Conservation (phyloP, 2,797 vertebrate species). For the Protosalanx chinensis region DNA sequence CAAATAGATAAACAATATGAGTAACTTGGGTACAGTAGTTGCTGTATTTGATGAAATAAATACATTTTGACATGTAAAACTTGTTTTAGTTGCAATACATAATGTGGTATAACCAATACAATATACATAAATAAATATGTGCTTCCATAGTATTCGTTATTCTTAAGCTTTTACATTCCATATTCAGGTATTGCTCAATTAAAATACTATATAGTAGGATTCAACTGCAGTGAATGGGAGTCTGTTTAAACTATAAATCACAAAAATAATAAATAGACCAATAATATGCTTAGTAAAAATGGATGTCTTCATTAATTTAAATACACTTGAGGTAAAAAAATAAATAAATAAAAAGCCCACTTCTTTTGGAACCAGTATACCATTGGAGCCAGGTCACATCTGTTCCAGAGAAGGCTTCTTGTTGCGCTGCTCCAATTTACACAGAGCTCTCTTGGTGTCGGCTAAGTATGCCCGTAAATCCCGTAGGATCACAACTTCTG, state of each 20-base stretch:
- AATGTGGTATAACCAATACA: conserved; percentile 10
- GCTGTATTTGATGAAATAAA: not conserved
- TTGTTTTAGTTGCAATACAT: not conserved
- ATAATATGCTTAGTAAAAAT: no score
- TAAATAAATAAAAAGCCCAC: not conserved
- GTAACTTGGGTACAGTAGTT: not conserved
- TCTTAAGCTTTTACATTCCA: not conserved
- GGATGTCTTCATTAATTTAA: no score
- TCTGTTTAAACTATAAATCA: no score
- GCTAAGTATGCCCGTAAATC: conserved; percentile 73
- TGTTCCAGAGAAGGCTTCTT: not conserved
- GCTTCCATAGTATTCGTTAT: not conserved
- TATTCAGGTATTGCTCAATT: not conserved
- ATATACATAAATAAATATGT: not conserved
- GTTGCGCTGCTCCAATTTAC: conserved; percentile 35
- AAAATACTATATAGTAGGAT: no score
- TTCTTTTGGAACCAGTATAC: not conserved
- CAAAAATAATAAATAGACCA: no score
- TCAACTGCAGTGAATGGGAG: no score
- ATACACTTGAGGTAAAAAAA: no score
- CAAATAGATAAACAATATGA: not conserved
- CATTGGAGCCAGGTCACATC: no score
- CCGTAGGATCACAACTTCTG: conserved; percentile 70
- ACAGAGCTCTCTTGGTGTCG: conserved; percentile 61
- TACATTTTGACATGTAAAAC: not conserved